phyloP scores from a whole-genome alignment of 2,797 vertebrate genomes.

The Periophthalmus magnuspinnatus region DNA sequence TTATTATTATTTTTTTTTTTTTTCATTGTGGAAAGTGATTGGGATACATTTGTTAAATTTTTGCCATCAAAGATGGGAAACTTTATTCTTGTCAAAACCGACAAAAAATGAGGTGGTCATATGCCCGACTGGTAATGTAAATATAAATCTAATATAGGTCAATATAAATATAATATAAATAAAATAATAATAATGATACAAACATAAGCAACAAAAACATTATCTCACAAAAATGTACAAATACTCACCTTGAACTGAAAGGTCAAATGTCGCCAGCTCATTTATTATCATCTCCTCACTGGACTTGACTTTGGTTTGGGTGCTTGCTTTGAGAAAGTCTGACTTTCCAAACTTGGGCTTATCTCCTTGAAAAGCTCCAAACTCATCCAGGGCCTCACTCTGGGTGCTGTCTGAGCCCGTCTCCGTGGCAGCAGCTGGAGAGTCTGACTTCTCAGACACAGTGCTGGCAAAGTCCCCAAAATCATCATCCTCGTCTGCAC shows the following conservation, averaged over 20 bases:
- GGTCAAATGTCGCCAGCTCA: conserved; percentile 95
- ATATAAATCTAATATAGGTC: too few species aligned
- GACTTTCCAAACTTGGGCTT: conserved; percentile 98
- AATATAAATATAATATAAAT: too few species aligned
- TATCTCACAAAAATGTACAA: neutral
- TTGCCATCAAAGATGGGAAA: neutral
- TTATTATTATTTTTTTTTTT: too few species aligned
- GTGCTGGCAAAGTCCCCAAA: conserved; percentile 86
- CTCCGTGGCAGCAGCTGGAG: conserved; percentile 50
- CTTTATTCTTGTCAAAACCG: too few species aligned
- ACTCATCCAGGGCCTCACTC: conserved; percentile 83
- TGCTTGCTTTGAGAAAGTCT: conserved; percentile 93
- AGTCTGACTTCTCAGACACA: conserved; percentile 72
- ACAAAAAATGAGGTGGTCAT: too few species aligned
- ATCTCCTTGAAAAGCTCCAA: conserved; percentile 92
- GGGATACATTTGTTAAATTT: neutral
- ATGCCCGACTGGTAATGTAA: too few species aligned
- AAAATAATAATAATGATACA: too few species aligned
- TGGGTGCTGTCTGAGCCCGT: conserved; percentile 54
- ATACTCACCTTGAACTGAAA: conserved; percentile 94
- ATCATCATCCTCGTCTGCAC: conserved; percentile 69
- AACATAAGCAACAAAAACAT: neutral
- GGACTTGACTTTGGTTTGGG: conserved; percentile 94
- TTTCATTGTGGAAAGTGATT: neutral
- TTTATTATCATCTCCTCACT: conserved; percentile 99